Base-by-base conservation (phyloP, 2,797 vertebrate species). In the Sphenodon punctatus region DNA sequence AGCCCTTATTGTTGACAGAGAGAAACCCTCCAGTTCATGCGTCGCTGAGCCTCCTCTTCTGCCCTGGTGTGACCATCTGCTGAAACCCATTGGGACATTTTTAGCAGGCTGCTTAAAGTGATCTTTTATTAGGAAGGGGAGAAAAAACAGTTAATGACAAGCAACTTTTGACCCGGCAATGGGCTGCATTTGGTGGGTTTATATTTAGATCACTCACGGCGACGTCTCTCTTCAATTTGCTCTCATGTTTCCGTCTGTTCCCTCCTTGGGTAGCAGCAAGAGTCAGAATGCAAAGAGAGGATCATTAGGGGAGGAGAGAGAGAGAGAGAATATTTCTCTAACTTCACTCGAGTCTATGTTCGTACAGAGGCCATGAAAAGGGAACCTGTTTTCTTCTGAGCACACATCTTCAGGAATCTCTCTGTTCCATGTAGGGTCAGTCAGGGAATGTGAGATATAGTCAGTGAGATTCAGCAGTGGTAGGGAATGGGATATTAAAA, bases 151-250 rank as follows among this genome's bases (percentile, higher is more conserved):
- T 53, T 34, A 14, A 72, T 63, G 32, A 88, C 80, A 88, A 87
- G 75, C 83, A 67, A 16, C 69, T 67, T 76, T 85, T 39, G 30
- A 59, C 73, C 74, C 22, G 76, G 74, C 80, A 51, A 78, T 71
- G 69, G 1, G 70, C 51, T 69, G 86, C 80, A 83, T 80, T 56
- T 1, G 71, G 81, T 80, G 68, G 88, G 67, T 75, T 86, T 90
- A 92, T 87, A 90, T 91, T 93, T 91, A 86, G 88, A 84, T 89
- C 38, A 0, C 43, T 84, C n/a, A 67, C 60, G 45, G 79, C 60
- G 3, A 63, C 48, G 75, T 86, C 32, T 46, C 86, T 86, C 81
- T 91, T 81, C 56, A 42, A 48, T 86, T 71, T 48, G 30, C 45
- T 38, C 78, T 68, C 15, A 1, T 2, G 22, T 16, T 25, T 4